Evolutionary conservation across 2,113 vertebrate species (phyloP).

Genomic region (Sapajus apella): DNA sequence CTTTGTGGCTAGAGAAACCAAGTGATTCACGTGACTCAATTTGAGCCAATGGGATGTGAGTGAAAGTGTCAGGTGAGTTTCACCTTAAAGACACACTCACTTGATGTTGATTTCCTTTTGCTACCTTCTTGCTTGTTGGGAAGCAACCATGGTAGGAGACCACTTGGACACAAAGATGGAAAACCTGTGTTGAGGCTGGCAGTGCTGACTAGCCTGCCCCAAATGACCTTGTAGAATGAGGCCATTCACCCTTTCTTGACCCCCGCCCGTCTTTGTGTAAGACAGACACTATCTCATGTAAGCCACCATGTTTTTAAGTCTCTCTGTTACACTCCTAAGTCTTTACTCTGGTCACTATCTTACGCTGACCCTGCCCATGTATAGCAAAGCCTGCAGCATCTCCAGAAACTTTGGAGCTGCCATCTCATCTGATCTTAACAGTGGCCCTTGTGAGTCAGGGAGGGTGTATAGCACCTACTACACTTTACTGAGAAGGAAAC

Average conservation of each 20-base stretch:
- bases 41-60: neutral
- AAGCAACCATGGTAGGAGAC: neutral
- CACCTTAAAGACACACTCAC: neutral
- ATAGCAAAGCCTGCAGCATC: neutral
- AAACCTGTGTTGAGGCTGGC: neutral
- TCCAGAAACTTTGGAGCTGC: neutral
- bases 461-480: neutral
- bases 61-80: neutral
- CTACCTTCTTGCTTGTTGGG: neutral
- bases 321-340: neutral
- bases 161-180: neutral
- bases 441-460: neutral
- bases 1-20: neutral
- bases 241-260: neutral
- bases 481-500: neutral
- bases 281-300: neutral
- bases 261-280: neutral
- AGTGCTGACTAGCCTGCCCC: accelerated
- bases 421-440: neutral
- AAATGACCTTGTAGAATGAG: neutral
- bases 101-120: neutral
- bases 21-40: neutral
- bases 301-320: neutral
- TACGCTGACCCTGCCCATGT: accelerated
- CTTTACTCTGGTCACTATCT: neutral